These are phyloP conservation scores for Piaya cayana DNA, from an alignment of 2,113 vertebrate genomes.

Conservation along the genomic window DNA sequence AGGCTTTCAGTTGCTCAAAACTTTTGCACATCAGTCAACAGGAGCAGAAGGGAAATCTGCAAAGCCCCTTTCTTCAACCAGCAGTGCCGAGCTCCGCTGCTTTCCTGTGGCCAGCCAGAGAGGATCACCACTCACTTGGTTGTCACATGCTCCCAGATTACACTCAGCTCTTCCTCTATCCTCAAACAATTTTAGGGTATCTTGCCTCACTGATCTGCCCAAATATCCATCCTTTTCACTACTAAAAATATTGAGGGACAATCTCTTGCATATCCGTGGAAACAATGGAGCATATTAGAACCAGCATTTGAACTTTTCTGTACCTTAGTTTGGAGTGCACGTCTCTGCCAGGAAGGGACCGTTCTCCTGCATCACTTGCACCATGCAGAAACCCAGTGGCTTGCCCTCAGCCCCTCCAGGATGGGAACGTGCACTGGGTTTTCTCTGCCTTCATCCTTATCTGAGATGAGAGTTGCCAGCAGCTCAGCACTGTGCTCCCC, in stretches of 20 bases:
- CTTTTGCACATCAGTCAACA: not conserved
- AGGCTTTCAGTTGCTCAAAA: not conserved
- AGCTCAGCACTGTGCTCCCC: not conserved
- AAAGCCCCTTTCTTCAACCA: not conserved
- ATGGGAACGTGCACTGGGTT: fast-evolving
- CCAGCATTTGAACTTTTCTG: not conserved
- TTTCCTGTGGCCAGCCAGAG: not conserved
- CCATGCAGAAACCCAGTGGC: fast-evolving
- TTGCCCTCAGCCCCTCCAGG: not conserved
- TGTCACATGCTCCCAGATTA: not conserved
- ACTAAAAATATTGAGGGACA: fast-evolving
- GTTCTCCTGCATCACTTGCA: fast-evolving
- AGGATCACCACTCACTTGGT: fast-evolving
- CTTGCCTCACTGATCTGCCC: not conserved
- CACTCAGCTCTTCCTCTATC: not conserved
- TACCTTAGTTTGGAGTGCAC: not conserved
- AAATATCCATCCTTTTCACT: not conserved
- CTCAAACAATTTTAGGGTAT: not conserved
- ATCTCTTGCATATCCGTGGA: not conserved
- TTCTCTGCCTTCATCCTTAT: not conserved
- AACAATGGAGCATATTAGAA: fast-evolving
- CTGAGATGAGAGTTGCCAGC: not conserved
- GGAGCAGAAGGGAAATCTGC: not conserved
- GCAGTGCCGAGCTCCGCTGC: not conserved
- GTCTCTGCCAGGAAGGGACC: not conserved